Percentiles rank a stretch among this genome's conserved stretches.
Conservation (phyloP, 2,888 invertebrate genomes). For the Conistra vaccinii region DNA sequence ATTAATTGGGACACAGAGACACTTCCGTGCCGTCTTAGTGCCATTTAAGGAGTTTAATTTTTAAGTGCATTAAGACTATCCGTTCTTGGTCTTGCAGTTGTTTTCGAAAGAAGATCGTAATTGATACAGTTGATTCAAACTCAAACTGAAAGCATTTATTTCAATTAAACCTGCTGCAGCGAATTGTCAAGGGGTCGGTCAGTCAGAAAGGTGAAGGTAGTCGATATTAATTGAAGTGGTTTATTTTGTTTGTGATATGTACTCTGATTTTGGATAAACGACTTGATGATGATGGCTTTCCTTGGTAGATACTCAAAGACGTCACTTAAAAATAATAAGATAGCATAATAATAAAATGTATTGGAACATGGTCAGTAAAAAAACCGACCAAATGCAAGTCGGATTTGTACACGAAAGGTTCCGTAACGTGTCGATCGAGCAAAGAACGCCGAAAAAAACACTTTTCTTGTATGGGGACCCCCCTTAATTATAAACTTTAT, state of each 20-base stretch:
- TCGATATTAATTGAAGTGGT: neutral
- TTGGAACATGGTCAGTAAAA: neutral
- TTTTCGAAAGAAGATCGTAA: conserved; percentile 25
- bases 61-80: conserved; percentile 62
- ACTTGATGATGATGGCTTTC: neutral
- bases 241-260: neutral
- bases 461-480: too few relatives aligned
- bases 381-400: too few relatives aligned
- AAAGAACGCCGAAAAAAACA: too few relatives aligned
- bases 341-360: too few relatives aligned
- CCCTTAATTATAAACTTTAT: too few relatives aligned
- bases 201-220: neutral
- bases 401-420: too few relatives aligned
- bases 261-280: neutral
- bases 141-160: neutral
- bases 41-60: conserved; percentile 66
- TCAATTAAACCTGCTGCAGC: neutral
- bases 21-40: conserved; percentile 66
- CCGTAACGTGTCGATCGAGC: too few relatives aligned
- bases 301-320: neutral
- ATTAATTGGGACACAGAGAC: conserved; percentile 70
- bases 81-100: conserved; percentile 46
- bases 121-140: conserved; percentile 27
- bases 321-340: neutral
- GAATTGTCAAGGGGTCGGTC: neutral